phyloP scores from a whole-genome alignment of 2,888 invertebrate genomes.

The Drosophila hawaiiensis region DNA sequence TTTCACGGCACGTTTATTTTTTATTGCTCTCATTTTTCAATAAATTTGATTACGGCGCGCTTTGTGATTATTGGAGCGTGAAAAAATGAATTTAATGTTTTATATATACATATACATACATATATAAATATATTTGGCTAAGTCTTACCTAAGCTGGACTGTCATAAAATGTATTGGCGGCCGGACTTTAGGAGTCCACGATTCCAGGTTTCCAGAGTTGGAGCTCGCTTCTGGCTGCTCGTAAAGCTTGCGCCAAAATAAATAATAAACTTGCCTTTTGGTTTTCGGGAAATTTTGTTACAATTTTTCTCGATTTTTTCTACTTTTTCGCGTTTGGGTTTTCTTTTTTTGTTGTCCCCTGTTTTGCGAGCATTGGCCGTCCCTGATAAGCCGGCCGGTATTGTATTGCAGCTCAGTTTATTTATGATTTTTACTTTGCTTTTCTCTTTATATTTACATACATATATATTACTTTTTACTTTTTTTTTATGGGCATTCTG shows the following conservation, averaged over 20 bases:
- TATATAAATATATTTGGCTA: slow-evolving; percentile 1
- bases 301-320: slow-evolving; percentile 35
- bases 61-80: slow-evolving; percentile 80
- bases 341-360: slow-evolving; percentile 24
- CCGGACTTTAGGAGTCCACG: slow-evolving; percentile 25
- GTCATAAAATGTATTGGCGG: slow-evolving; percentile 75
- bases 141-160: slow-evolving; percentile 61
- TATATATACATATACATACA: neutral
- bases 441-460: slow-evolving; percentile 12
- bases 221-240: slow-evolving; percentile 55
- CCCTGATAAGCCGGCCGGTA: slow-evolving; percentile 61
- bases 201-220: slow-evolving; percentile 9
- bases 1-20: slow-evolving; percentile 46
- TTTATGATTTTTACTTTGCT: slow-evolving; percentile 70
- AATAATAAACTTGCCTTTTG: slow-evolving; percentile 75
- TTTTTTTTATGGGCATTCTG: slow-evolving; percentile 37
- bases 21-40: slow-evolving; percentile 77
- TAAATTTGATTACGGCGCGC: slow-evolving; percentile 79
- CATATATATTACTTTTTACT: slow-evolving; percentile 34
- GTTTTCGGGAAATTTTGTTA: slow-evolving; percentile 47
- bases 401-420: slow-evolving; percentile 52
- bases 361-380: slow-evolving; percentile 55
- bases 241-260: slow-evolving; percentile 79
- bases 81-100: slow-evolving; percentile 79
- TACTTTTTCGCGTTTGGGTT: slow-evolving; percentile 9